These are phyloP conservation scores for Cyanistes caeruleus DNA, from an alignment of 2,113 vertebrate species.

Conservation along the genomic window DNA sequence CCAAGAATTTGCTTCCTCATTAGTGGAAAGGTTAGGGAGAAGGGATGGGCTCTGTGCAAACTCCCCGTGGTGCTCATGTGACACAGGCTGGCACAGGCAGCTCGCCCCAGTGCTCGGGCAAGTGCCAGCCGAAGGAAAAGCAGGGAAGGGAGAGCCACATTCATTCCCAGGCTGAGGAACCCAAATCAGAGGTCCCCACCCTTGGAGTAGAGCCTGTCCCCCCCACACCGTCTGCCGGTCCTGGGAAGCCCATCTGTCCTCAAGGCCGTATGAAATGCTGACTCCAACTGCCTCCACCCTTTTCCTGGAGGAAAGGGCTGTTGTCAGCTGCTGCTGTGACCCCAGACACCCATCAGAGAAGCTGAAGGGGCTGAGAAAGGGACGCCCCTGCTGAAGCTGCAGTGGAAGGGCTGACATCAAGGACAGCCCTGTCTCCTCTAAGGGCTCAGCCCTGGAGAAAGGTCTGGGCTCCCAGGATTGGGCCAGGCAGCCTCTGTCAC, in stretches of 20 bases:
- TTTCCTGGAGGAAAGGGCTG: neutral
- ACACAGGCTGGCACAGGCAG: neutral
- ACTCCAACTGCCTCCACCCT: neutral
- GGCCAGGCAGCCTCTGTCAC: fast-evolving
- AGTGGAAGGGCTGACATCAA: fast-evolving
- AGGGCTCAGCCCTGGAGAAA: neutral
- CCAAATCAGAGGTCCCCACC: neutral
- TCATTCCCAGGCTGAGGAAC: fast-evolving
- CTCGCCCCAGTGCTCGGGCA: fast-evolving
- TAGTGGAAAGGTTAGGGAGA: conserved; percentile 22
- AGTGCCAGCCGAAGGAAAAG: fast-evolving
- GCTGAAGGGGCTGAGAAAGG: neutral
- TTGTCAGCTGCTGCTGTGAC: neutral
- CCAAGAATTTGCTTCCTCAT: conserved; percentile 29
- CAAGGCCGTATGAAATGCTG: fast-evolving
- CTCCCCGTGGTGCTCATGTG: neutral
- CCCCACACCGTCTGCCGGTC: fast-evolving
- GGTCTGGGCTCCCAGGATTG: neutral
- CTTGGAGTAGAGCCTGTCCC: neutral
- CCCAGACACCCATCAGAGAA: neutral
- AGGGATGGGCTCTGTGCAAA: neutral
- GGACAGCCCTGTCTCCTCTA: fast-evolving
- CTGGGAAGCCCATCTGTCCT: neutral
- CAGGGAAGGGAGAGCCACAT: neutral
- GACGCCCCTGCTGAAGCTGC: fast-evolving